Percentiles rank a stretch among this genome's conserved stretches.
Evolutionary conservation across 2,888 invertebrate species (phyloP).

Genomic region (Pseudoips prasinana): DNA sequence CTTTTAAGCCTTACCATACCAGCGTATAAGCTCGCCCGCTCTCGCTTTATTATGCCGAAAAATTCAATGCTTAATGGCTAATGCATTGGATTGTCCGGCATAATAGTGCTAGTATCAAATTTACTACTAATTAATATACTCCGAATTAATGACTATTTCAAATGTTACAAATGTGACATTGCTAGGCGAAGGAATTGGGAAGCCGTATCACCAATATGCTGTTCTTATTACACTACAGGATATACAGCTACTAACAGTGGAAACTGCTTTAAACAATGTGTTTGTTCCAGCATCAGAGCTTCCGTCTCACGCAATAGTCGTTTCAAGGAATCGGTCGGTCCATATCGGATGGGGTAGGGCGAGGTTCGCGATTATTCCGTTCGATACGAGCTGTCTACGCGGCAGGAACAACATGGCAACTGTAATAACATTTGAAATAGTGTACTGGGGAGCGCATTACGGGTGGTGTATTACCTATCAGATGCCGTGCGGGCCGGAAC

Average conservation of each 20-base stretch:
- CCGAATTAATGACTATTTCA: too few species aligned
- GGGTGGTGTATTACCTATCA: constrained; percentile 57
- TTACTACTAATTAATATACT: too few species aligned
- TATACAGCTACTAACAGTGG: constrained; percentile 6
- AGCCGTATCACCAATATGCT: too few species aligned
- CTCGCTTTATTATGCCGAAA: too few species aligned
- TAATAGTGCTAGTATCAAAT: too few species aligned
- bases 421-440: constrained; percentile 67
- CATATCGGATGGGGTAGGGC: constrained; percentile 43
- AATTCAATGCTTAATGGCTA: too few species aligned
- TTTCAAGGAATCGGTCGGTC: constrained; percentile 30
- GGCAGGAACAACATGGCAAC: constrained; percentile 47
- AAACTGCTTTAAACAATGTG: constrained; percentile 21
- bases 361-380: constrained; percentile 48
- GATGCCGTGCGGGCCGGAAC: constrained; percentile 65
- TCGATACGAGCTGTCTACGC: constrained; percentile 55
- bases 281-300: constrained; percentile 28
- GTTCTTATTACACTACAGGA: too few species aligned
- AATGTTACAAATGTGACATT: too few species aligned
- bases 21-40: too few species aligned
- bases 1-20: too few species aligned
- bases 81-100: too few species aligned
- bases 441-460: constrained; percentile 50
- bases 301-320: constrained; percentile 45
- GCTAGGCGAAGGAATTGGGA: too few species aligned